phyloP scores from a whole-genome alignment of 2,797 vertebrate species.

The Lutjanus argentimaculatus region DNA sequence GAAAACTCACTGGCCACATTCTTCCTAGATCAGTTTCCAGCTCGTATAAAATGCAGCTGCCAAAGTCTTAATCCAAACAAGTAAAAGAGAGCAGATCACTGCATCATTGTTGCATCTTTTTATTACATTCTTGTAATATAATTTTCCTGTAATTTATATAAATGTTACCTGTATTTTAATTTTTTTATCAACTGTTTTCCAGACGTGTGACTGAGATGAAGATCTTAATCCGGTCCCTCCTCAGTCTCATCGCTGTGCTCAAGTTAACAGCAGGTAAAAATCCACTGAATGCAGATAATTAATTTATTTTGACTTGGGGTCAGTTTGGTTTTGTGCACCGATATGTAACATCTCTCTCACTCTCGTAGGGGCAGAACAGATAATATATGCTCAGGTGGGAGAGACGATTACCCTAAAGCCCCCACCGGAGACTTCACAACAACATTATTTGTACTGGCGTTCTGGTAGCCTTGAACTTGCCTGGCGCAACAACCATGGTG shows the following conservation, averaged over 20 bases:
- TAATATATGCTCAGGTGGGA: slow-evolving; percentile 65
- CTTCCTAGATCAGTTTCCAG: neutral
- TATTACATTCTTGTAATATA: neutral
- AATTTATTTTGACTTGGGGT: neutral
- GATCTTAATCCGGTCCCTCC: neutral
- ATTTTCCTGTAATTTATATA: no score
- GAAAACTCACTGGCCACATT: neutral
- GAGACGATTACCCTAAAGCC: neutral
- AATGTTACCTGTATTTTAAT: neutral
- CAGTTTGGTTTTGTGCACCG: slow-evolving; percentile 4
- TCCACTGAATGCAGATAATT: neutral
- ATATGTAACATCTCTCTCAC: slow-evolving; percentile 16
- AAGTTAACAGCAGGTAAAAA: slow-evolving; percentile 41
- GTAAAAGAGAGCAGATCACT: neutral
- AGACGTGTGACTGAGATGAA: slow-evolving; percentile 59
- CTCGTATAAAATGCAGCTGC: neutral
- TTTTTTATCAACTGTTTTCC: slow-evolving; percentile 10
- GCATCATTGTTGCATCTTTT: neutral
- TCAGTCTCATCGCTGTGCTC: slow-evolving; percentile 37
- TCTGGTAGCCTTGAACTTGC: fast-evolving
- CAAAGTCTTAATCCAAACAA: neutral
- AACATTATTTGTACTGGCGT: slow-evolving; percentile 50
- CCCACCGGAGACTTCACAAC: fast-evolving
- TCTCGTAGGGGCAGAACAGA: slow-evolving; percentile 32
- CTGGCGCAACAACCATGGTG: fast-evolving